phyloP scores from a whole-genome alignment of 92 coral and sea anemone genomes.

The Virgularia gustaviana region DNA sequence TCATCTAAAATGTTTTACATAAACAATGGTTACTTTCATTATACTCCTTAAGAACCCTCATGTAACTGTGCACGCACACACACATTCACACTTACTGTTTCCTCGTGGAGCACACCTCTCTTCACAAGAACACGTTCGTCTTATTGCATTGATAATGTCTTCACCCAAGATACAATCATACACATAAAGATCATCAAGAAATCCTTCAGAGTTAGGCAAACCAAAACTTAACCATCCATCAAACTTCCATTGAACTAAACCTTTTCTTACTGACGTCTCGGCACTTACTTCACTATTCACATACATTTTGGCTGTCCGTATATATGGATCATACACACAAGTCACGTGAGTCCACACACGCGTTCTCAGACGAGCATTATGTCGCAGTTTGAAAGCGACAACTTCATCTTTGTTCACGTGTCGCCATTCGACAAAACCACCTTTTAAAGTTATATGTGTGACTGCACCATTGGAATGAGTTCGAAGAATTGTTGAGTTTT shows the following conservation, averaged over 20 bases:
- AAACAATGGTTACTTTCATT: too few species aligned
- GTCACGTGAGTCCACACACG: conserved; percentile 21
- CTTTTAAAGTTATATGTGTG: not conserved
- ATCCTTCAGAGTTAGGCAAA: conserved; percentile 18
- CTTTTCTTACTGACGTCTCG: not conserved
- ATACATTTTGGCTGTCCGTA: conserved; percentile 16
- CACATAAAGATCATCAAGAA: conserved; percentile 24
- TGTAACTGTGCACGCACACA: too few species aligned
- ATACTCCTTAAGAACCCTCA: too few species aligned
- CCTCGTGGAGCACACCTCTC: conserved; percentile 35
- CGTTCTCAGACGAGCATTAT: not conserved
- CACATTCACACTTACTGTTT: conserved; percentile 27
- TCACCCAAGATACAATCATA: conserved; percentile 24
- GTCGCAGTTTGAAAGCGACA: not conserved
- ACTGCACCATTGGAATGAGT: conserved; percentile 28
- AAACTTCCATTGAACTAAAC: conserved; percentile 24
- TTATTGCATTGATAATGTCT: conserved; percentile 10
- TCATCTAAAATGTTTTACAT: conserved; percentile 31
- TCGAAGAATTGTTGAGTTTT: conserved; percentile 4
- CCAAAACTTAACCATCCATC: conserved; percentile 8
- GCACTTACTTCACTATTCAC: not conserved
- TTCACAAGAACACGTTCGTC: conserved; percentile 3
- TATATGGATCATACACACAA: conserved; percentile 13
- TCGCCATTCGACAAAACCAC: conserved; percentile 23
- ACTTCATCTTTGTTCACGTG: conserved; percentile 7